A percentile compares a stretch with the other conserved stretches of the same genome.
phyloP scores from a whole-genome alignment of 2,888 invertebrate species.

The Parascotia fuliginaria region DNA sequence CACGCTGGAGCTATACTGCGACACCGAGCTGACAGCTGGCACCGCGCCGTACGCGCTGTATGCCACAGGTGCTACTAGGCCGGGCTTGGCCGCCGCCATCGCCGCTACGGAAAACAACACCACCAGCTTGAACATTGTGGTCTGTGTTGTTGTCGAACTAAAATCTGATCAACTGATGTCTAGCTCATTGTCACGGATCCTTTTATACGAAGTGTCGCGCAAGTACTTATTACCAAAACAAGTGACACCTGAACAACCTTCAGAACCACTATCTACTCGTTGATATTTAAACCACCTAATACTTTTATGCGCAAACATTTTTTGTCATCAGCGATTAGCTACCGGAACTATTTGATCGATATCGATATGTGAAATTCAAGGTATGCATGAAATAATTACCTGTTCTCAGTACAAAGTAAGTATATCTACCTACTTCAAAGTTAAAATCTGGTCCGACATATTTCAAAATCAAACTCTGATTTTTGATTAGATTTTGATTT shows the following conservation, averaged over 20 bases:
- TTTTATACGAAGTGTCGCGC: constrained; percentile 68
- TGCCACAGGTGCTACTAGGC: constrained; percentile 58
- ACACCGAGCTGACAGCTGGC: constrained; percentile 58
- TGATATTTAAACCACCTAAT: constrained; percentile 47
- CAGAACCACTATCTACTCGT: constrained; percentile 51
- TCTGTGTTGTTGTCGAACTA: constrained; percentile 71
- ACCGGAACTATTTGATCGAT: constrained; percentile 40
- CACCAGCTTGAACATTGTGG: constrained; percentile 84
- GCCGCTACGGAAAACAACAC: constrained; percentile 87
- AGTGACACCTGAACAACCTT: constrained; percentile 71
- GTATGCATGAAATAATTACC: constrained; percentile 7
- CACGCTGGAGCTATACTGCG: constrained; percentile 64
- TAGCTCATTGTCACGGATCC: constrained; percentile 51
- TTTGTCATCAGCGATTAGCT: constrained; percentile 41
- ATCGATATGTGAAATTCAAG: constrained; percentile 11
- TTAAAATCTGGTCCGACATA: not conserved
- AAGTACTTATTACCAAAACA: constrained; percentile 58
- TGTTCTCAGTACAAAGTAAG: not conserved
- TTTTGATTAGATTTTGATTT: too few species aligned
- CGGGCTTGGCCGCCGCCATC: constrained; percentile 84
- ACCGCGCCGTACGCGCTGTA: constrained; percentile 59
- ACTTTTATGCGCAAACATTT: constrained; percentile 41
- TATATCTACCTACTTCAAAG: not conserved
- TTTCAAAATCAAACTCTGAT: too few species aligned
- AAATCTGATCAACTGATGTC: constrained; percentile 72